These are phyloP conservation scores for Vulpes ferrilata DNA, from an alignment of 2,113 vertebrate genomes.

Conservation along the genomic window DNA sequence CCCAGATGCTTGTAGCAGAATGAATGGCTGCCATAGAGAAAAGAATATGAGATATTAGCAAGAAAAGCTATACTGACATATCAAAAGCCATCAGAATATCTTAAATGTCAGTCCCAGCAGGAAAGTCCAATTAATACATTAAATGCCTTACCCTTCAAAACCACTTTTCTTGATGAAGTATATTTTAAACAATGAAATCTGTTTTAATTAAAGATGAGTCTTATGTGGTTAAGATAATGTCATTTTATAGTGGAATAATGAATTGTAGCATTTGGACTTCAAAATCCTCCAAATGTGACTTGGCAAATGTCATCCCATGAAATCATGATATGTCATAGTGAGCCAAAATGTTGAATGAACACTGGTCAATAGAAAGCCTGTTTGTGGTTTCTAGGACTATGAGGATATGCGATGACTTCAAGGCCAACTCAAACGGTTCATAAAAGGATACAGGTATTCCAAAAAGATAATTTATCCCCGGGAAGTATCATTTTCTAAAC, in stretches of 20 bases:
- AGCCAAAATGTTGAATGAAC: neutral
- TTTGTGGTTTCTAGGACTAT: neutral
- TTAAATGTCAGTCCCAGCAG: neutral
- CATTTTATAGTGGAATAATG: constrained; percentile 2
- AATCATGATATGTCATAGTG: neutral
- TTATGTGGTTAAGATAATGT: neutral
- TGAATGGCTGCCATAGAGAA: neutral
- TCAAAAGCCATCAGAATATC: neutral
- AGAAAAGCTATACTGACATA: neutral
- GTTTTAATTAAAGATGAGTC: constrained; percentile 41
- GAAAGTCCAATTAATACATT: neutral
- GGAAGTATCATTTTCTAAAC: constrained; percentile 15
- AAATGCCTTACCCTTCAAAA: constrained; percentile 6
- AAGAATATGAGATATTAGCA: too few relatives aligned
- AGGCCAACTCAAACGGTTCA: neutral
- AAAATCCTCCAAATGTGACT: constrained; percentile 51
- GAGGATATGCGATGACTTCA: neutral
- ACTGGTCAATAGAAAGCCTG: neutral
- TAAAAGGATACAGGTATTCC: neutral
- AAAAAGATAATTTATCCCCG: neutral
- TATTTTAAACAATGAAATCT: constrained; percentile 23
- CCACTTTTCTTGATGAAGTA: constrained; percentile 17
- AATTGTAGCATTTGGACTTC: constrained; percentile 32
- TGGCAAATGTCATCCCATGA: constrained; percentile 33
- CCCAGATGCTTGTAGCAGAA: neutral